These are phyloP conservation scores for Drosophila meridionalis DNA, from an alignment of 2,888 invertebrate species.

Conservation along the genomic window DNA sequence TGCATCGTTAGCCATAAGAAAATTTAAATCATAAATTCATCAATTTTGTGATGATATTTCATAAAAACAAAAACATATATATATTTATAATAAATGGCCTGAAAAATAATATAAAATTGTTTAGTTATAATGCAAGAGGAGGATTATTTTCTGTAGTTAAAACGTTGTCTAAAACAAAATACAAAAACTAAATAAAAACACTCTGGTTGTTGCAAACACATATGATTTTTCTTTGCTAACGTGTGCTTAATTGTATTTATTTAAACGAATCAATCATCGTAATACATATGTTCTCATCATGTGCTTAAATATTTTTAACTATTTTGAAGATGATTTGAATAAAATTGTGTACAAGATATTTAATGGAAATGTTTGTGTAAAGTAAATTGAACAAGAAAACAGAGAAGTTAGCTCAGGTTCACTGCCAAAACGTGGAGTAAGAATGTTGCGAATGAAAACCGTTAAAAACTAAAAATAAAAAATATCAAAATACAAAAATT, in stretches of 20 bases:
- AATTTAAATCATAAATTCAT: slow-evolving; percentile 61
- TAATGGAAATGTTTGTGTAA: slow-evolving; percentile 65
- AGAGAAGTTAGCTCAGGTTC: slow-evolving; percentile 83
- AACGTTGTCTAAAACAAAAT: slow-evolving; percentile 19
- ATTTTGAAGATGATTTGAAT: slow-evolving; percentile 47
- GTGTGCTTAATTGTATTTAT: slow-evolving; percentile 57
- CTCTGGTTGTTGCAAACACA: slow-evolving; percentile 68
- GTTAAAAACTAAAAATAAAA: slow-evolving; percentile 30
- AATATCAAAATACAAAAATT: slow-evolving; percentile 20
- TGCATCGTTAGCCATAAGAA: slow-evolving; percentile 67
- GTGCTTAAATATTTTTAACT: slow-evolving; percentile 62
- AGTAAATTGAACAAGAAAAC: slow-evolving; percentile 65
- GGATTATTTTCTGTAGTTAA: slow-evolving; percentile 51
- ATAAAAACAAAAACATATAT: slow-evolving; percentile 34
- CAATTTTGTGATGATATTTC: slow-evolving; percentile 77
- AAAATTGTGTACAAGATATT: slow-evolving; percentile 47
- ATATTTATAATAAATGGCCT: slow-evolving; percentile 37
- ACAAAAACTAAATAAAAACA: slow-evolving; percentile 28
- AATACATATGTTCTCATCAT: slow-evolving; percentile 43
- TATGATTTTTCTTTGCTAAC: slow-evolving; percentile 35
- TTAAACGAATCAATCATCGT: slow-evolving; percentile 31
- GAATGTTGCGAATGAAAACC: slow-evolving; percentile 59
- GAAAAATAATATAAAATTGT: slow-evolving; percentile 43
- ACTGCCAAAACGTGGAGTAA: slow-evolving; percentile 83
- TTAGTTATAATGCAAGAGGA: slow-evolving; percentile 37